Evolutionary conservation across 2,113 vertebrate genomes (phyloP), one percentile per base, ranked within the genome.

Genomic region (Pangasianodon gigas): DNA sequence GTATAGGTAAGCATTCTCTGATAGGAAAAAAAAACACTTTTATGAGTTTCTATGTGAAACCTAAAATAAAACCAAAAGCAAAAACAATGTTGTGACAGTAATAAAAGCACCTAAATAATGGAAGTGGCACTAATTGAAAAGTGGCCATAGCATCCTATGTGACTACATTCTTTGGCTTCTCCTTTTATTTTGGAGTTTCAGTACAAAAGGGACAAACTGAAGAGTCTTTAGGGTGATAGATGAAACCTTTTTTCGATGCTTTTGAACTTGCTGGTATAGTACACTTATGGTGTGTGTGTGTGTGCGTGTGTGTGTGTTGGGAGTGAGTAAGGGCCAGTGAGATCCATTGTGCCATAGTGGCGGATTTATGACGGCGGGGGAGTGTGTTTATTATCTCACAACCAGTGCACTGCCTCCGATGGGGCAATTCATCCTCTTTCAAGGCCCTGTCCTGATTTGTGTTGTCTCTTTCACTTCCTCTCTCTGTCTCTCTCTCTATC

Each of bases 381-480:
- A 94, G 94, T 94, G 93, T 93, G 95, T 96, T 95, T 96, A 96
- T 96, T 96, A 95, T 95, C 95, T 94, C 90, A 92, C 94, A 93
- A 95, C 94, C 94, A 94, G 93, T 92, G 90, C 87, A 90, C 92
- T 93, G 94, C 93, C 95, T 91, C 93, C 94, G 94, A 91, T 54
- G 2, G 92, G 94, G 94, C 89, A 89, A 96, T 96, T 96, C 95
- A 96, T 96, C 92, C 93, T 95, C 94, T 92, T 93, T 95, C 94
- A 92, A 93, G 92, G 91, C 92, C 74, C 88, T 56, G 81, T 69
- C 94, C 94, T 96, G 95, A 96, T 96, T 96, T 96, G 95, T 95
- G 93, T 95, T 74, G 89, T 88, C 91, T 91, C 94, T 94, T 87
- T 89, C 86, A 84, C 89, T 83, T 89, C 84, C 83, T 88, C 87